These are phyloP conservation scores for Trochalopteron elliotii DNA, from an alignment of 2,113 vertebrate species.

Conservation along the genomic window DNA sequence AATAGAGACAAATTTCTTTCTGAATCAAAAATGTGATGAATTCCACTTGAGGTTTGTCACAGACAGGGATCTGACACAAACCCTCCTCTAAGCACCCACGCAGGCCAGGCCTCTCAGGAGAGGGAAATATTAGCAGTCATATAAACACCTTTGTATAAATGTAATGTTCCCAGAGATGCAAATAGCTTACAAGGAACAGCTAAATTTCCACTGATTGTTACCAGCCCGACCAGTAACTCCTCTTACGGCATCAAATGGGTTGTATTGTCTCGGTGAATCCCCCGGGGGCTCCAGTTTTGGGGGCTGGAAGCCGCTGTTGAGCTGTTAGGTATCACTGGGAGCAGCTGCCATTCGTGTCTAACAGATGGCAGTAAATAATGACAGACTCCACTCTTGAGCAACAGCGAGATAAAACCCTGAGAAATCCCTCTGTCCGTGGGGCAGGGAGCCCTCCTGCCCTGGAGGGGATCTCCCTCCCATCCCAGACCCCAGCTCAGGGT, in stretches of 20 bases:
- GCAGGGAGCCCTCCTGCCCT: not conserved
- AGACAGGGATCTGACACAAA: not conserved
- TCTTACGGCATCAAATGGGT: not conserved
- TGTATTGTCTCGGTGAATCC: not conserved
- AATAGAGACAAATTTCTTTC: not conserved
- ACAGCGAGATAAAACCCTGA: not conserved
- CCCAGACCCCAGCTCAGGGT: accelerated
- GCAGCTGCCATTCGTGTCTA: slow-evolving; percentile 1
- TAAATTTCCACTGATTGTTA: not conserved
- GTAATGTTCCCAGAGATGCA: not conserved
- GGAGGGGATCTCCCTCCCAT: accelerated
- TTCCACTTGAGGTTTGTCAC: not conserved
- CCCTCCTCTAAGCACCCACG: not conserved
- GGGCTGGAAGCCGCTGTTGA: not conserved
- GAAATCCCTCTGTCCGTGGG: not conserved
- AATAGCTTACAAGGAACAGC: not conserved
- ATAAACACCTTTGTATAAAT: not conserved
- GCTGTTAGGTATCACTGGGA: not conserved
- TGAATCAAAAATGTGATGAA: not conserved
- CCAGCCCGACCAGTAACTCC: not conserved
- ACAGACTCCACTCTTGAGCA: not conserved
- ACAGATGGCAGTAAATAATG: slow-evolving; percentile 30
- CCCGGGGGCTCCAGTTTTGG: not conserved
- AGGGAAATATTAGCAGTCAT: not conserved
- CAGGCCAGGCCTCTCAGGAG: not conserved